Percentiles rank a stretch among this genome's conserved stretches.
Conservation (phyloP, 2,113 vertebrate species). For the Neodon shergylaensis region DNA sequence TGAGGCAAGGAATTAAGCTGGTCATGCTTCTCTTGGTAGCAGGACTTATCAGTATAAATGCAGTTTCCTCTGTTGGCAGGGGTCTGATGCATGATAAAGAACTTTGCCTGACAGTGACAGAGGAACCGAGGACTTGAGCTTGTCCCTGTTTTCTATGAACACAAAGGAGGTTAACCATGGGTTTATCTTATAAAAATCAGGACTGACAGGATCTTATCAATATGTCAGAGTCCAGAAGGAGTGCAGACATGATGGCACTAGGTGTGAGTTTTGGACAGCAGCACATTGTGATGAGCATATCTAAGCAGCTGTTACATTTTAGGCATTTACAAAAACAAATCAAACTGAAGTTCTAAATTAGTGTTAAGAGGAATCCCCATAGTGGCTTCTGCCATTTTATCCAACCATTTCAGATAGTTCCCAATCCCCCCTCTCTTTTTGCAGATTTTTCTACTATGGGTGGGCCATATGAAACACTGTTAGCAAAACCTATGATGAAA, state of each 20-base stretch:
- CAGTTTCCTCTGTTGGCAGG: conserved; percentile 39
- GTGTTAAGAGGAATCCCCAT: background rate
- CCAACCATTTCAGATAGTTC: background rate
- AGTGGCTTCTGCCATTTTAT: background rate
- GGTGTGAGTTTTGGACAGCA: background rate
- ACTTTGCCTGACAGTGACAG: conserved; percentile 46
- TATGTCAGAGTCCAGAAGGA: background rate
- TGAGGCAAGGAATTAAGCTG: background rate
- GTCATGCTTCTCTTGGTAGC: conserved; percentile 1
- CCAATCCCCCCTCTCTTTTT: background rate
- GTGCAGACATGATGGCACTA: background rate
- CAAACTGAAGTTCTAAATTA: background rate
- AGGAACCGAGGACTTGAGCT: conserved; percentile 45
- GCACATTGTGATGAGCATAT: background rate
- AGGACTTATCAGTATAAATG: conserved; percentile 58
- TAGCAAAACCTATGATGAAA: background rate
- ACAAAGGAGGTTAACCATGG: background rate
- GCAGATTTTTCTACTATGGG: background rate
- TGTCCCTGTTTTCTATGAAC: conserved; percentile 23
- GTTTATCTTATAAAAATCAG: conserved; percentile 46
- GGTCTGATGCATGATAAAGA: conserved; percentile 14
- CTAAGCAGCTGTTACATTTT: background rate
- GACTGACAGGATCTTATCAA: conserved; percentile 27
- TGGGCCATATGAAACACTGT: background rate
- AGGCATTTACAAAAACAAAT: background rate